These are phyloP conservation scores for Perccottus glenii DNA, from an alignment of 2,113 vertebrate species.

Conservation along the genomic window DNA sequence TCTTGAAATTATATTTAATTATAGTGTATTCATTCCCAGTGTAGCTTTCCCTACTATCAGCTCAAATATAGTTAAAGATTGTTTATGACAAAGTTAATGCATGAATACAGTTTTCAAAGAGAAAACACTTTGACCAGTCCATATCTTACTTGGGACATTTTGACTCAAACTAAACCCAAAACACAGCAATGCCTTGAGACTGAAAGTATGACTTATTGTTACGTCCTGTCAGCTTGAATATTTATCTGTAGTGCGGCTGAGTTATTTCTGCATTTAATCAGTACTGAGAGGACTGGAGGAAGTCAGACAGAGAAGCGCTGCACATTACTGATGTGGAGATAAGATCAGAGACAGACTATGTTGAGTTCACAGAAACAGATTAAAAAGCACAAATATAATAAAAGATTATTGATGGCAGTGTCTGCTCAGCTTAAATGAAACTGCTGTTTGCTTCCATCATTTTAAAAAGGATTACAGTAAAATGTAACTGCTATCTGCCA, in stretches of 20 bases:
- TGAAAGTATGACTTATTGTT: background rate
- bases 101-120: conserved; percentile 20
- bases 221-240: background rate
- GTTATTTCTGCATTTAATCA: background rate
- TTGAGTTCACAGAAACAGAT: background rate
- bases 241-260: background rate
- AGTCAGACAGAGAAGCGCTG: background rate
- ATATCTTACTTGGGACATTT: conserved; percentile 19
- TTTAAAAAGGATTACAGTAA: background rate
- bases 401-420: conserved; percentile 2
- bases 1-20: conserved; percentile 14
- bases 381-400: background rate
- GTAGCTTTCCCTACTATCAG: background rate
- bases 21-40: background rate
- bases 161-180: conserved; percentile 19
- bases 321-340: conserved; percentile 2
- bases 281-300: background rate
- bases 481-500: background rate
- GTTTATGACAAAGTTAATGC: too few species aligned
- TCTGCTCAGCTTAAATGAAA: background rate
- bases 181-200: conserved; percentile 6
- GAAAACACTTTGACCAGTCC: conserved; percentile 7
- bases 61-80: too few species aligned
- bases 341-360: conserved; percentile 5
- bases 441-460: background rate